A percentile compares a stretch with the other conserved stretches of the same genome.
These are phyloP conservation scores for Spea bombifrons DNA, from an alignment of 2,113 vertebrate genomes.

Conservation along the genomic window DNA sequence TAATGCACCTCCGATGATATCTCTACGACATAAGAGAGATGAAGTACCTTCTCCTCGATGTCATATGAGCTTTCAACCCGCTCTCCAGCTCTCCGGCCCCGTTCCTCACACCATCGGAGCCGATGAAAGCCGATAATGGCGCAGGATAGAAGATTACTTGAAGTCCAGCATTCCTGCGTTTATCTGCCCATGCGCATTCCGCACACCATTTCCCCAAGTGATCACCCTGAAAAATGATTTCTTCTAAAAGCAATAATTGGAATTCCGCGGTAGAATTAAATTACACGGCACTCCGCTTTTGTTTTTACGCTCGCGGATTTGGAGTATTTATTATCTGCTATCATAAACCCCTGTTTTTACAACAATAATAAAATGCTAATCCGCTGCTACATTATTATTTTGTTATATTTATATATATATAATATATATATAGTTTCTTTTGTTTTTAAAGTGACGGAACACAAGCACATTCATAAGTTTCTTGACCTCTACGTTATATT, in stretches of 20 bases:
- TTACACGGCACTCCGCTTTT: no score
- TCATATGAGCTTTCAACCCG: not conserved
- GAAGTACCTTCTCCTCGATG: not conserved
- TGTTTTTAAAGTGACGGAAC: no score
- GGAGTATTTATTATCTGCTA: no score
- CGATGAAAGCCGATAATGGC: not conserved
- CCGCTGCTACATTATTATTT: no score
- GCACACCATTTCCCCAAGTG: not conserved
- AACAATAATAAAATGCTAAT: no score
- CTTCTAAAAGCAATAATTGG: not conserved
- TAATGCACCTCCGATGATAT: constrained; percentile 1
- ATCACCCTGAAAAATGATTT: not conserved
- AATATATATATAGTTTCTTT: no score
- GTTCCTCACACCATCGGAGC: not conserved
- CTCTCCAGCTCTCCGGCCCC: not conserved
- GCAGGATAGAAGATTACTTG: not conserved
- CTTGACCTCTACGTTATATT: no score
- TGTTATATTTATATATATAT: no score
- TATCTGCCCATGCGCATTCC: not conserved
- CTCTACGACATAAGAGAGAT: not conserved
- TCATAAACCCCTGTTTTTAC: no score
- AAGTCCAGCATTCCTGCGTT: not conserved
- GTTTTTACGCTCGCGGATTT: no score
- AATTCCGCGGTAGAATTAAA: no score
- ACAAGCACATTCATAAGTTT: no score